Evolutionary conservation across 2,797 vertebrate species (phyloP), one percentile per base, ranked within the genome.

Genomic region (Sebastes cheni): DNA sequence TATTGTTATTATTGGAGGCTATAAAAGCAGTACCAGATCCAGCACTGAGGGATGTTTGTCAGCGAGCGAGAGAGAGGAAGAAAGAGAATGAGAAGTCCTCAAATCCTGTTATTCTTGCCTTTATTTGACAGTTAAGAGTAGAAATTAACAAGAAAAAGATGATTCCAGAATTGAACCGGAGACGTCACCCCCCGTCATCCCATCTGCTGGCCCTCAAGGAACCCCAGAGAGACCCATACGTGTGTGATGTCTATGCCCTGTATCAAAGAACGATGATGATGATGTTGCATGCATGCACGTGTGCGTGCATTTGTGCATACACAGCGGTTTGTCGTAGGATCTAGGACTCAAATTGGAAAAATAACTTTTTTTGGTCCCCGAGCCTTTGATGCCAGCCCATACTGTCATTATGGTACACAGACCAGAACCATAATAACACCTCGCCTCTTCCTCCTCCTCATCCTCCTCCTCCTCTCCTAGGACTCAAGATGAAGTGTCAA

Each of bases 401-500:
- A 67, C 76, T 83, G 72, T 85, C 88, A 88, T 89, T 73, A 83
- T 79, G 81, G 52, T 72, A 62, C 22, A 82, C 78, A 83, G 82
- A 92, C 67, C 80, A 83, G 83, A 91, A 84, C 80, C 59, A 86
- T 67, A 87, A 86, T 80, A 81, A 84, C 75, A 76, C 80, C 81
- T 82, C 77, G 77, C 62, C 70, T 42, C 25, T 36, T 34, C 61
- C 59, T 75, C 62, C 65, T 42, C 23, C 52, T 30, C 30, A 10
- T 30, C 7, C 30, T 30, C 30, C 30, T 29, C 56, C 60, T 77
- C 61, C 64, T 84, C 77, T 88, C 72, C 64, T 10, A 46, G 81
- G 82, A 87, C 70, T 86, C 72, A 42, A 90, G 86, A 86, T 83
- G 84, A 94, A 91, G 94, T 93, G 92, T 92, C 86, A 92, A 91